These are phyloP conservation scores for Penaeus monodon DNA, from an alignment of 2,888 invertebrate genomes.

Conservation along the genomic window DNA sequence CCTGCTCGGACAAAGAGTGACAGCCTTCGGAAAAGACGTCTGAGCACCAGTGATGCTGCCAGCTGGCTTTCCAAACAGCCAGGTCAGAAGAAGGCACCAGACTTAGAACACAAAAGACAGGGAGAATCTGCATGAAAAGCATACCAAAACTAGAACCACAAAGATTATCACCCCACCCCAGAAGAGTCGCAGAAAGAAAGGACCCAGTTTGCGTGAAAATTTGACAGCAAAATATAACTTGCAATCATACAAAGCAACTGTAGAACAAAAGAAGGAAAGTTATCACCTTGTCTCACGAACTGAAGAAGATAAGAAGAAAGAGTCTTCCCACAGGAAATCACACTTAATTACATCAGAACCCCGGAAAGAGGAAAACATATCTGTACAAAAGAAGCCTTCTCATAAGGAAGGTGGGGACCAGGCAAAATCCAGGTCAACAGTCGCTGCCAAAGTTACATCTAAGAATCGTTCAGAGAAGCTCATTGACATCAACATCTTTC, in stretches of 20 bases:
- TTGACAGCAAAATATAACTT: conserved; percentile 44
- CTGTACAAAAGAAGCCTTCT: conserved; percentile 39
- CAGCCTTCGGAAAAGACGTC: conserved; percentile 15
- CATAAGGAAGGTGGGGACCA: not conserved
- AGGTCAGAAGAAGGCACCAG: not conserved
- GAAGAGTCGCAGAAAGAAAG: conserved; percentile 10
- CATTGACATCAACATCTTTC: conserved; percentile 51
- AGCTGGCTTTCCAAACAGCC: not conserved
- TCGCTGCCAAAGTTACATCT: conserved; percentile 54
- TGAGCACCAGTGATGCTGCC: not conserved
- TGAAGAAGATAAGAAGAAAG: not conserved
- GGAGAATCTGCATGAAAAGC: not conserved
- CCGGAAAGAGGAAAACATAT: conserved; percentile 48
- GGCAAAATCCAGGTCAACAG: conserved; percentile 33
- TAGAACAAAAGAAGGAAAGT: conserved; percentile 31
- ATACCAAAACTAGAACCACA: not conserved
- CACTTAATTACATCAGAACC: conserved; percentile 6
- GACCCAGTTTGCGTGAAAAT: conserved; percentile 22
- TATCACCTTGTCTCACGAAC: conserved; percentile 28
- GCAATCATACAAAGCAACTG: conserved; percentile 25
- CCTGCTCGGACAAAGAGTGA: conserved; percentile 15
- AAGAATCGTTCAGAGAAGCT: conserved; percentile 53
- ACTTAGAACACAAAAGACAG: not conserved
- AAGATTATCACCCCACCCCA: not conserved
- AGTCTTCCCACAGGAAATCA: not conserved